Evolutionary conservation across 1,140 invertebrate species (phyloP).

Genomic region (Thaumetopoea pityocampa): DNA sequence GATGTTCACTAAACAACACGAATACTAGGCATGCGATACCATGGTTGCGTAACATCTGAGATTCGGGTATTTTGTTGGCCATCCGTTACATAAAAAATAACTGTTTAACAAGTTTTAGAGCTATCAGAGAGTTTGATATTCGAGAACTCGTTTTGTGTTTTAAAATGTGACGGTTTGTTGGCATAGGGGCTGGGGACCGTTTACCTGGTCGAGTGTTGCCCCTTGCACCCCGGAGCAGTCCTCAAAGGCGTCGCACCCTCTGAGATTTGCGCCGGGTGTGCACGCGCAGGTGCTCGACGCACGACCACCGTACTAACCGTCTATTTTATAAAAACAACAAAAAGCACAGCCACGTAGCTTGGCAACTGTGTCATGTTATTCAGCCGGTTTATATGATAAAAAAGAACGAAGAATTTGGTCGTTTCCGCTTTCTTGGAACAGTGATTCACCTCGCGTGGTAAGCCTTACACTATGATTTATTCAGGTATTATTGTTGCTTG

Average conservation of each 20-base stretch:
- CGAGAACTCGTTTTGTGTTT: slow-evolving; percentile 25
- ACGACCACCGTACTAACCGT: slow-evolving; percentile 34
- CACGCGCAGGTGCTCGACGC: slow-evolving; percentile 51
- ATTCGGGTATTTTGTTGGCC: slow-evolving; percentile 20
- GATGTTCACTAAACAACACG: slow-evolving; percentile 9
- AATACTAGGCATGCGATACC: slow-evolving; percentile 16
- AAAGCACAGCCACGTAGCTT: slow-evolving; percentile 15
- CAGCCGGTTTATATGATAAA: slow-evolving; percentile 43
- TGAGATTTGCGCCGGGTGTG: slow-evolving; percentile 53
- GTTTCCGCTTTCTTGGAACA: slow-evolving; percentile 63
- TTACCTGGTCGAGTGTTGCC: slow-evolving; percentile 47
- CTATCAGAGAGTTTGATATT: slow-evolving; percentile 3
- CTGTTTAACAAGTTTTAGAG: slow-evolving; percentile 3
- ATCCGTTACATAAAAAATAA: slow-evolving; percentile 5
- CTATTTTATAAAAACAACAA: slow-evolving; percentile 34
- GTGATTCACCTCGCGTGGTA: slow-evolving; percentile 57
- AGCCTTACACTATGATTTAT: slow-evolving; percentile 54
- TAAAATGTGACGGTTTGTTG: slow-evolving; percentile 13
- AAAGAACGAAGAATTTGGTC: slow-evolving; percentile 56
- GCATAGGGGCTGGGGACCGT: slow-evolving; percentile 24
- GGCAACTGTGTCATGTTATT: slow-evolving; percentile 27
- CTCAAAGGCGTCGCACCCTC: slow-evolving; percentile 40
- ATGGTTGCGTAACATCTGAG: slow-evolving; percentile 21
- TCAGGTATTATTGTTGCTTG: slow-evolving; percentile 47
- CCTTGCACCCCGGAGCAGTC: slow-evolving; percentile 18